Evolutionary conservation across 2,797 vertebrate genomes (phyloP).

Genomic region (Lutjanus argentimaculatus): DNA sequence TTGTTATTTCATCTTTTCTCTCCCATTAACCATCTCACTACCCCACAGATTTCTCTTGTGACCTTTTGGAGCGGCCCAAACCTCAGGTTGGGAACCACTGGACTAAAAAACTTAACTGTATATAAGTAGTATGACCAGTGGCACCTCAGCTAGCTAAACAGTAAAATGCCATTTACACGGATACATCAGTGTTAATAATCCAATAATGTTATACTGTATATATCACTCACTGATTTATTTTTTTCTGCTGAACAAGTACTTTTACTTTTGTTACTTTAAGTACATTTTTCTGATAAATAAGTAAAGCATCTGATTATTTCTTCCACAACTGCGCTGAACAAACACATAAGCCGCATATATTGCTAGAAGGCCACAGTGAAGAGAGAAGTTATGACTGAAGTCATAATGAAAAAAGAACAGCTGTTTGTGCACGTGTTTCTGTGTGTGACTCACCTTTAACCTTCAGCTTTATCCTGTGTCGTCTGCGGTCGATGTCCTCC

Average conservation of each 20-base stretch:
- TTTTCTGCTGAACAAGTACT: too few species aligned
- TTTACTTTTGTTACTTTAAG: too few species aligned
- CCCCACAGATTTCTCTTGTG: too few species aligned
- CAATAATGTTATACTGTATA: not conserved
- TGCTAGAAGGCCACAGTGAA: not conserved
- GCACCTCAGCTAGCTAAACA: not conserved
- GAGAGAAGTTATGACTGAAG: not conserved
- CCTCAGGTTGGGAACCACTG: not conserved
- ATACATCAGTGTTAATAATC: not conserved
- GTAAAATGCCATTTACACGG: not conserved
- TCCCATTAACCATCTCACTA: too few species aligned
- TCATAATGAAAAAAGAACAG: not conserved
- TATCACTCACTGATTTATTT: not conserved
- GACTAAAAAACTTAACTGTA: not conserved
- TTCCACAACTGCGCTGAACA: not conserved
- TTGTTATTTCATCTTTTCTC: too few species aligned
- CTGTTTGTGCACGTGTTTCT: not conserved
- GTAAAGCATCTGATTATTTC: too few species aligned
- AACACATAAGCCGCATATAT: not conserved
- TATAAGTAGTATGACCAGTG: not conserved
- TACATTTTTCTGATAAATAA: not conserved
- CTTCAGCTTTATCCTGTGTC: constrained; percentile 81
- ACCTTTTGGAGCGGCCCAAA: not conserved
- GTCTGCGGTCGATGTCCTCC: constrained; percentile 82
- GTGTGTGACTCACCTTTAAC: constrained; percentile 83